phyloP scores from a whole-genome alignment of 2,797 vertebrate genomes.

The Rachycentron canadum region DNA sequence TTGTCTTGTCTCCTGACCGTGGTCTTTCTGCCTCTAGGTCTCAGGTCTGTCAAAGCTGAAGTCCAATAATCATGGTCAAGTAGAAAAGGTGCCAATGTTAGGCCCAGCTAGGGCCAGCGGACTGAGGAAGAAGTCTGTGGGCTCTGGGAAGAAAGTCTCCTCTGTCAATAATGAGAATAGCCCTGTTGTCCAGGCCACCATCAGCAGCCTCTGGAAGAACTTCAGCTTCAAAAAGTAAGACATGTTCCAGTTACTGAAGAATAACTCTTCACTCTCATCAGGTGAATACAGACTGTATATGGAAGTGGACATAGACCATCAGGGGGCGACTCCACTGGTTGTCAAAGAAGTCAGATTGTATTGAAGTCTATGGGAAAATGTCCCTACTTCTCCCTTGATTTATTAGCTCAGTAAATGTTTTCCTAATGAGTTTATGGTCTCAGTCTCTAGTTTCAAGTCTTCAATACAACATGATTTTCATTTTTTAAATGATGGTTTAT shows the following conservation, averaged over 20 bases:
- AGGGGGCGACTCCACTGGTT: too few relatives aligned
- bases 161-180: constrained; percentile 87
- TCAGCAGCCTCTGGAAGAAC: constrained; percentile 92
- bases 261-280: not conserved
- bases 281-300: too few relatives aligned
- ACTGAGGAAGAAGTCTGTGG: constrained; percentile 84
- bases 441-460: too few relatives aligned
- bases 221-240: constrained; percentile 93
- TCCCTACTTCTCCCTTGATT: too few relatives aligned
- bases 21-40: constrained; percentile 77
- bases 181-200: constrained; percentile 87
- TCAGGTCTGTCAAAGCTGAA: constrained; percentile 85
- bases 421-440: too few relatives aligned
- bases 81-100: constrained; percentile 77
- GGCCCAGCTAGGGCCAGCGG: constrained; percentile 91
- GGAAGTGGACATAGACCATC: too few relatives aligned
- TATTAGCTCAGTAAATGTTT: too few relatives aligned
- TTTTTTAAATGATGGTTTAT: too few relatives aligned
- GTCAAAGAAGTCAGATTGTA: too few relatives aligned
- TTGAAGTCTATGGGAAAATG: too few relatives aligned
- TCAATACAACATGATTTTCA: too few relatives aligned
- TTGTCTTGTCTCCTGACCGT: not conserved
- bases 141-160: constrained; percentile 72
- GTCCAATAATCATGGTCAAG: constrained; percentile 58
- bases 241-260: not conserved